These are phyloP conservation scores for Quadroppia sp. DNA, from an alignment of 2,888 invertebrate genomes.

Conservation along the genomic window DNA sequence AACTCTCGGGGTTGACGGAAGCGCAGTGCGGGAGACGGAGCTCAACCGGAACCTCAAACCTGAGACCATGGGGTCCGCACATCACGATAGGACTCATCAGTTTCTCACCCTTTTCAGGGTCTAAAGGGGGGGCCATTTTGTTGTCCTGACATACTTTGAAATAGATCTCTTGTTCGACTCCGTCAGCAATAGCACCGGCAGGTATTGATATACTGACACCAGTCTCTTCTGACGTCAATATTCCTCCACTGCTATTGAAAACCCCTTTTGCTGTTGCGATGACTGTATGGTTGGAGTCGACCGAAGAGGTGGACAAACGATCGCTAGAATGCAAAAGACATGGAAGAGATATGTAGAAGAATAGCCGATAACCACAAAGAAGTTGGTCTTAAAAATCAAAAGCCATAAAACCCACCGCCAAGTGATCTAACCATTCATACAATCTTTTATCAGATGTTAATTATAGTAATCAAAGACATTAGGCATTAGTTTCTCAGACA, in stretches of 20 bases:
- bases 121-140: constrained; percentile 68
- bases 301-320: constrained; percentile 25
- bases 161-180: constrained; percentile 83
- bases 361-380: not conserved
- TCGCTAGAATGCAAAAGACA: too few species aligned
- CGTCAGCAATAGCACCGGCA: constrained; percentile 75
- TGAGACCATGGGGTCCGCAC: constrained; percentile 90
- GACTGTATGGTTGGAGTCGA: constrained; percentile 49
- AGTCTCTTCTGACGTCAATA: constrained; percentile 78
- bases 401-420: not conserved
- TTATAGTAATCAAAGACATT: not conserved
- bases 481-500: not conserved
- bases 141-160: constrained; percentile 73
- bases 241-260: constrained; percentile 74
- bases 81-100: constrained; percentile 89
- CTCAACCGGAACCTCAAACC: constrained; percentile 82
- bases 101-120: constrained; percentile 89
- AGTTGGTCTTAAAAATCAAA: not conserved
- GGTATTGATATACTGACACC: constrained; percentile 86
- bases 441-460: too few species aligned
- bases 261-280: constrained; percentile 56
- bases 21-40: constrained; percentile 74
- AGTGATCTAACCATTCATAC: too few species aligned
- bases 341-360: not conserved
- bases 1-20: constrained; percentile 55